Conservation (phyloP, 1,140 invertebrate species). For the Listronotus oregonensis region DNA sequence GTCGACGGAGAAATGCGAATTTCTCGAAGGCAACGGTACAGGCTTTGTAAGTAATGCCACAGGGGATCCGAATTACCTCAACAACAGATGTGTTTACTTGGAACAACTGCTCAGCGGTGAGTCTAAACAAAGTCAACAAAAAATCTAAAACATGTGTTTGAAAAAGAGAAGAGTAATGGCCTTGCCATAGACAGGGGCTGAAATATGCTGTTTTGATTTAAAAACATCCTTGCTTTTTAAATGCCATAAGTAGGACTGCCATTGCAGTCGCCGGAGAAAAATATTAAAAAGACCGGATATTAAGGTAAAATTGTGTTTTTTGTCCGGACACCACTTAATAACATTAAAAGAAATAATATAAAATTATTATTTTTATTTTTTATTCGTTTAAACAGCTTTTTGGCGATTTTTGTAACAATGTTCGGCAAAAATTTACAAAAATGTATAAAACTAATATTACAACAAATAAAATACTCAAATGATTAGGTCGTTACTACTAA, state of each 20-base stretch:
- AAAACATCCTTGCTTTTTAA: neutral
- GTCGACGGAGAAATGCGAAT: slow-evolving; percentile 46
- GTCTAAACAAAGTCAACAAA: slow-evolving; percentile 25
- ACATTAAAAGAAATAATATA: too few relatives aligned
- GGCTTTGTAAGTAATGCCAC: slow-evolving; percentile 29
- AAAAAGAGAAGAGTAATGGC: slow-evolving; percentile 8
- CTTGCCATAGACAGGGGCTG: neutral
- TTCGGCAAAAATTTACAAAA: too few relatives aligned
- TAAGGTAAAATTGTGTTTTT: too few relatives aligned
- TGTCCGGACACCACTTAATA: too few relatives aligned
- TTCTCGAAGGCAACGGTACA: slow-evolving; percentile 38
- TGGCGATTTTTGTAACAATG: too few relatives aligned
- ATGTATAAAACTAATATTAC: too few relatives aligned
- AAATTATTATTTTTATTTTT: too few relatives aligned
- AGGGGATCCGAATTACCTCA: slow-evolving; percentile 43
- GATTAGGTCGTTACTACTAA: too few relatives aligned
- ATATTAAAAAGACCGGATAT: too few relatives aligned
- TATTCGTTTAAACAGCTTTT: too few relatives aligned
- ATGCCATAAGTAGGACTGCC: neutral
- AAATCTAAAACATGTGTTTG: slow-evolving; percentile 23
- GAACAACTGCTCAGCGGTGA: slow-evolving; percentile 52
- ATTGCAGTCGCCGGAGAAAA: too few relatives aligned
- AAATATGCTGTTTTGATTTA: slow-evolving; percentile 14
- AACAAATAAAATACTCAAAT: too few relatives aligned
- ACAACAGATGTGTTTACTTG: slow-evolving; percentile 52